These are phyloP conservation scores for Ptyas mucosa DNA, from an alignment of 2,113 vertebrate genomes.

Conservation along the genomic window DNA sequence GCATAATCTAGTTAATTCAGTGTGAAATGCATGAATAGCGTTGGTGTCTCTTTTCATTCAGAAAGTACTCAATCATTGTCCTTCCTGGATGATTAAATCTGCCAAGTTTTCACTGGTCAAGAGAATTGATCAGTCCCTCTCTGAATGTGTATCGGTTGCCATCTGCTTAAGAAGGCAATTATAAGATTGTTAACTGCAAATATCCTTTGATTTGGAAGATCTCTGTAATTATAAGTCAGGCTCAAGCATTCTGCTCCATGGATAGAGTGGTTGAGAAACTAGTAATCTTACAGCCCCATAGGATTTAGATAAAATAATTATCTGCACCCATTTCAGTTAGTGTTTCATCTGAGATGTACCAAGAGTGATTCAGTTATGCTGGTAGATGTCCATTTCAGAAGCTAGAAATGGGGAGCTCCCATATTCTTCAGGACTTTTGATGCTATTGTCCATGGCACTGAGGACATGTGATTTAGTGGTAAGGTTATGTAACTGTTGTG, in stretches of 20 bases:
- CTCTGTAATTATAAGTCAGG: not conserved
- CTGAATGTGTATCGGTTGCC: not conserved
- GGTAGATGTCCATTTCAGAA: not conserved
- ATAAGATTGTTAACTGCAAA: not conserved
- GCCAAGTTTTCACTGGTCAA: not conserved
- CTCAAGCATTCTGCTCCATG: not conserved
- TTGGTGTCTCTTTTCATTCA: not conserved
- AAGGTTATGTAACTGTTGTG: not conserved
- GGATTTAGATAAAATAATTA: not conserved
- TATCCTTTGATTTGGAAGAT: not conserved
- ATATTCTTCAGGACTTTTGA: not conserved
- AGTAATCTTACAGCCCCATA: not conserved
- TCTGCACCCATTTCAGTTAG: not conserved
- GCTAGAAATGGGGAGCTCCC: not conserved
- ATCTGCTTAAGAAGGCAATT: not conserved
- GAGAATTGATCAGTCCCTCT: not conserved
- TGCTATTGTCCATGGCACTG: not conserved
- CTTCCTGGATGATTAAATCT: not conserved
- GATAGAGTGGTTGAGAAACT: not conserved
- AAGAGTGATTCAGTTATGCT: not conserved
- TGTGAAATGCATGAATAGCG: not conserved
- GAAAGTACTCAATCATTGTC: not conserved
- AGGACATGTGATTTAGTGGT: not conserved
- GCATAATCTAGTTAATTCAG: not conserved
- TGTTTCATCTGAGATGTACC: not conserved